phyloP scores from a whole-genome alignment of 2,888 invertebrate species.

The Bellardia bayeri region DNA sequence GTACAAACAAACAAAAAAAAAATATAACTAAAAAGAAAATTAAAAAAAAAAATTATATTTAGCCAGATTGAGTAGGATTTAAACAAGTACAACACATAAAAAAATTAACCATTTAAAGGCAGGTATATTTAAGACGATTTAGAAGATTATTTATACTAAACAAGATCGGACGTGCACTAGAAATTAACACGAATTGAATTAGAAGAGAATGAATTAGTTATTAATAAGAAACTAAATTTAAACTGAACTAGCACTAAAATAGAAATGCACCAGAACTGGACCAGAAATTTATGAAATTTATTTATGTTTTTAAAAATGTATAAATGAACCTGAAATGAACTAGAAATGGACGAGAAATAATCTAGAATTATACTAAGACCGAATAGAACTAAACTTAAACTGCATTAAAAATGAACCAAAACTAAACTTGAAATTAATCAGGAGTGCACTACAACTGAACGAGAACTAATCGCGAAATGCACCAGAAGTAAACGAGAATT shows the following conservation, averaged over 20 bases:
- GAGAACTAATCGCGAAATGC: too few relatives aligned
- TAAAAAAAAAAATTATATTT: conserved; percentile 9
- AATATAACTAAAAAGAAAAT: conserved; percentile 36
- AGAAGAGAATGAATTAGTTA: not conserved
- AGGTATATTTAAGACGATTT: not conserved
- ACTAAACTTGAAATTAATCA: not conserved
- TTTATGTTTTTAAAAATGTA: not conserved
- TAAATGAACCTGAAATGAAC: too few relatives aligned
- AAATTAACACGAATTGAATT: not conserved
- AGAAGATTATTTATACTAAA: too few relatives aligned
- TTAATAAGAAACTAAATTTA: not conserved
- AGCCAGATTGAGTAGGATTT: not conserved
- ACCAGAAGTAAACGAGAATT: too few relatives aligned
- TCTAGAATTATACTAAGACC: too few relatives aligned
- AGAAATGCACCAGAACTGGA: too few relatives aligned
- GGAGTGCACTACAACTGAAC: not conserved
- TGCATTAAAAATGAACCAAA: not conserved
- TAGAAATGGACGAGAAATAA: too few relatives aligned
- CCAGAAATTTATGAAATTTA: too few relatives aligned
- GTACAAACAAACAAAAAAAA: conserved; percentile 26
- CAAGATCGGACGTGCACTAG: not conserved
- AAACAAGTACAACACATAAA: conserved; percentile 42
- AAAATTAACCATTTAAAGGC: conserved; percentile 34
- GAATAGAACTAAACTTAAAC: not conserved
- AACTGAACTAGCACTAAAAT: not conserved